Base-by-base conservation (phyloP, 2,113 vertebrate species). In the Salvelinus alpinus region DNA sequence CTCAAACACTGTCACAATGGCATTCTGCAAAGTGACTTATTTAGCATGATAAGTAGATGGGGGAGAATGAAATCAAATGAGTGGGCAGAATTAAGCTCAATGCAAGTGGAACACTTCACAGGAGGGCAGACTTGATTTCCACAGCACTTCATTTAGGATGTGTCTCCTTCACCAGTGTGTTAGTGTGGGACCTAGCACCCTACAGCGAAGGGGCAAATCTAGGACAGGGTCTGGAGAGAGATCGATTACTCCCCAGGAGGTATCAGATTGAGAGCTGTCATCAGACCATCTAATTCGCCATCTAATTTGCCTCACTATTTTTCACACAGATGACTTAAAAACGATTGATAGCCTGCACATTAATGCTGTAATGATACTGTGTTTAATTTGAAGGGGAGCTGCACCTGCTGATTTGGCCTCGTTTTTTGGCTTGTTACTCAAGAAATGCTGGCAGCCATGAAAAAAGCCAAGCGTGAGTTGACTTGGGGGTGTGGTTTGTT, bases 101-200 rank as follows among this genome's bases (percentile, higher is more conserved):
- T 89, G 89, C 84, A 91, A 93, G 89, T 93, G 90, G 90, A 89
- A 87, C 88, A 92, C 91, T 91, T 92, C 90, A 91, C 90, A 85
- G 86, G 88, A 93, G 90, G 91, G 88, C 86, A 87, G 85, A 88
- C 89, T 90, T 88, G 86, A 90, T 89, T 92, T 91, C 89, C 88
- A 86, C 82, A 86, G 79, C 88, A 90, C 88, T 92, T 91, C 80
- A 93, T 93, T 92, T 92, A 83, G 85, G 87, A 87, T 90, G 87
- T 88, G 88, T 87, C 84, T 89, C 87, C 86, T 88, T 90, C 82
- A 84, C 79, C 86, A 75, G 83, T 85, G 80, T 76, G 79, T 81
- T 80, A 80, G 84, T 87, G 85, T 79, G 84, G 70, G 77, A 83
- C 75, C 11, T 51, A 51, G 48, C 14, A 51, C 48, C 48, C 48